A percentile compares a stretch with the other conserved stretches of the same genome.
Conservation (phyloP, 2,113 vertebrate species). For the Xiphophorus couchianus region DNA sequence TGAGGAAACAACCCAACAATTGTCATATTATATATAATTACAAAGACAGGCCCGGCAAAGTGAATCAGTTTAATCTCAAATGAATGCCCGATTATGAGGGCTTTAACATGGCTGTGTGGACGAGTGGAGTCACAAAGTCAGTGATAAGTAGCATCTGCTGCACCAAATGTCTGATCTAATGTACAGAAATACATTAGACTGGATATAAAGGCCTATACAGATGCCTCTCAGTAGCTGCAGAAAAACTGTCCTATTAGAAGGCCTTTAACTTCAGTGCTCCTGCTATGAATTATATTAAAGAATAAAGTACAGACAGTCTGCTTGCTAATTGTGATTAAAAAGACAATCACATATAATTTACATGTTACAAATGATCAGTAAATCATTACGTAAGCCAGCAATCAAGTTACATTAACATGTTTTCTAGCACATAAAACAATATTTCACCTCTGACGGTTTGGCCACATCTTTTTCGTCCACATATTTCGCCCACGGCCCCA, state of each 20-base stretch:
- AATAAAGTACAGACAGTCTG: no score
- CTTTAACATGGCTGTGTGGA: not conserved
- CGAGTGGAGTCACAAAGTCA: not conserved
- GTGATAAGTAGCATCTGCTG: not conserved
- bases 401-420: not conserved
- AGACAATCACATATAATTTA: not conserved
- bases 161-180: not conserved
- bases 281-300: no score
- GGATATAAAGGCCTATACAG: not conserved
- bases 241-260: not conserved
- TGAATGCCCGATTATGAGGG: not conserved
- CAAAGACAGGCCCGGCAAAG: not conserved
- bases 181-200: not conserved
- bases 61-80: not conserved
- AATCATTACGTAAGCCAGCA: not conserved
- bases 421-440: not conserved
- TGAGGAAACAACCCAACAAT: not conserved
- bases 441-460: constrained; percentile 92
- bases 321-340: not conserved
- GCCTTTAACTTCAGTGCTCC: no score
- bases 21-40: not conserved
- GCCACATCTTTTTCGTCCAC: constrained; percentile 93
- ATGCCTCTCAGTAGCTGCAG: not conserved
- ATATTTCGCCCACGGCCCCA: constrained; percentile 98
- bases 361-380: not conserved